These are phyloP conservation scores for Mayetiola destructor DNA, from an alignment of 2,888 invertebrate genomes.

Conservation along the genomic window DNA sequence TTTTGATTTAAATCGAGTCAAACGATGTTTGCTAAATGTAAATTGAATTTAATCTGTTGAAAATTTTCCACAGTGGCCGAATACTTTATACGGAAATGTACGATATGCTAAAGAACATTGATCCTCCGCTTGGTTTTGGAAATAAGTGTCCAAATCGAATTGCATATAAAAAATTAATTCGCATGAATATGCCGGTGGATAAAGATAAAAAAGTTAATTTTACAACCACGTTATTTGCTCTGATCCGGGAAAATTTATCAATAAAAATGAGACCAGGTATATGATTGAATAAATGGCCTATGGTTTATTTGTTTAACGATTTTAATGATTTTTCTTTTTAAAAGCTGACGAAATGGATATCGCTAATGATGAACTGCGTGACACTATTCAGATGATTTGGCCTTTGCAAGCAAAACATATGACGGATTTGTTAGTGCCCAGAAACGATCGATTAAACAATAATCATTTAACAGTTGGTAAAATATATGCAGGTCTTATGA, in stretches of 20 bases:
- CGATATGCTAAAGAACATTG: conserved; percentile 99
- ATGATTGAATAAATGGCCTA: conserved; percentile 22
- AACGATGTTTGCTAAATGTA: not conserved
- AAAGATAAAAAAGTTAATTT: conserved; percentile 95
- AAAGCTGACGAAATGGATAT: conserved; percentile 97
- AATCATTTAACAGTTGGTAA: conserved; percentile 95
- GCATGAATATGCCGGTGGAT: conserved; percentile 99
- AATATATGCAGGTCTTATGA: conserved; percentile 91
- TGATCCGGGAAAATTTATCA: conserved; percentile 95
- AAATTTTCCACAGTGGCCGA: conserved; percentile 43
- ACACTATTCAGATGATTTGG: conserved; percentile 94
- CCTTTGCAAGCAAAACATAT: conserved; percentile 96
- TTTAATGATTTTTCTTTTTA: not conserved
- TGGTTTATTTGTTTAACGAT: not conserved
- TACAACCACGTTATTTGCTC: conserved; percentile 94
- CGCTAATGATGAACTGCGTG: conserved; percentile 89
- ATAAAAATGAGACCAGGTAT: conserved; percentile 96
- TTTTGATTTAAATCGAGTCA: not conserved
- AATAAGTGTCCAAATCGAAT: conserved; percentile 99
- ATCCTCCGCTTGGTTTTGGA: conserved; percentile 98
- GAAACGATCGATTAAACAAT: conserved; percentile 65
- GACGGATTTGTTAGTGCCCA: conserved; percentile 87
- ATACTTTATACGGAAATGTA: conserved; percentile 99
- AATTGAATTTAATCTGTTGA: not conserved
- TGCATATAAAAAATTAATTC: conserved; percentile 96